phyloP scores from a whole-genome alignment of 1,140 invertebrate species.

The Drosophila nannoptera region DNA sequence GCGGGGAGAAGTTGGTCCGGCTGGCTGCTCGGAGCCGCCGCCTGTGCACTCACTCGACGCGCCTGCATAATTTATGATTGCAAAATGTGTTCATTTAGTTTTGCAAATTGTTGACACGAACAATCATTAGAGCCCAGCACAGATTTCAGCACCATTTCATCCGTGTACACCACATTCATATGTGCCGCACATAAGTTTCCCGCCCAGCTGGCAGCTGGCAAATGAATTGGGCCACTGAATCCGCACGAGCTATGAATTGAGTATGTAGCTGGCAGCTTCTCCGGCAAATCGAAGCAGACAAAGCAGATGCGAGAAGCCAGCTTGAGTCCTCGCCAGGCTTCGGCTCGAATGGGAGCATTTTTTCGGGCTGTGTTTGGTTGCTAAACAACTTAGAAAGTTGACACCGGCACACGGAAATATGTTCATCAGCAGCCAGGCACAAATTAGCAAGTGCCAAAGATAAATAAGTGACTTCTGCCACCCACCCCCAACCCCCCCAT shows the following conservation, averaged over 20 bases:
- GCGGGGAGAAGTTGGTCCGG: conserved; percentile 21
- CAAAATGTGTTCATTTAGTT: conserved; percentile 78
- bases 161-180: conserved; percentile 17
- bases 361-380: conserved; percentile 53
- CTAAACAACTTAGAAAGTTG: conserved; percentile 77
- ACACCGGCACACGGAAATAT: conserved; percentile 67
- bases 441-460: conserved; percentile 79
- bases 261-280: no score
- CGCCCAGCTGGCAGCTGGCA: conserved; percentile 10
- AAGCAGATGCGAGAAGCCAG: no score
- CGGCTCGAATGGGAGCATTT: no score
- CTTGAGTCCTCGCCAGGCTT: no score
- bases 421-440: conserved; percentile 65
- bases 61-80: conserved; percentile 75
- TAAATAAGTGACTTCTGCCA: conserved; percentile 60
- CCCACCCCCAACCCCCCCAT: background rate
- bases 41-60: conserved; percentile 41
- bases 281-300: no score
- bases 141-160: conserved; percentile 65
- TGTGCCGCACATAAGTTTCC: conserved; percentile 19
- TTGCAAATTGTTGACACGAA: conserved; percentile 77
- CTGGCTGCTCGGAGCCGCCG: conserved; percentile 11
- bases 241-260: conserved; percentile 1
- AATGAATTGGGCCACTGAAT: conserved; percentile 6
- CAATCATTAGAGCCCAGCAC: conserved; percentile 71